Conservation (phyloP, 2,113 vertebrate species). For the Barnardius zonarius region DNA sequence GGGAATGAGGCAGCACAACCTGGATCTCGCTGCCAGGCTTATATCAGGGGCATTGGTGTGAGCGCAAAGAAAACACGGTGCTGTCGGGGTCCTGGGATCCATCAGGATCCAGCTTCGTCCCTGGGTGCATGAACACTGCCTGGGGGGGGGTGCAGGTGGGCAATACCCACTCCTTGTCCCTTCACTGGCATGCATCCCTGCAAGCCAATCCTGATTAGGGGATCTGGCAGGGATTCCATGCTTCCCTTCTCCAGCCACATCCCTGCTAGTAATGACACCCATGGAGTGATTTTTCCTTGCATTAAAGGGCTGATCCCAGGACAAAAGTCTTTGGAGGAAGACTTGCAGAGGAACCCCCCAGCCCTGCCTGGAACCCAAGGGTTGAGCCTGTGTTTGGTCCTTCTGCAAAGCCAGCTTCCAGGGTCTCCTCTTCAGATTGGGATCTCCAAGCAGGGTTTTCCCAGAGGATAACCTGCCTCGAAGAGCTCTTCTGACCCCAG, state of each 20-base stretch:
- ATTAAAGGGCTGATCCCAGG: neutral
- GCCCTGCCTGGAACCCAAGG: neutral
- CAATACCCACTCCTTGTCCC: rapidly evolving
- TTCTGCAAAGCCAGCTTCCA: neutral
- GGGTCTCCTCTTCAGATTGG: neutral
- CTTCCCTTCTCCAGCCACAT: neutral
- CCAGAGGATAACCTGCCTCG: neutral
- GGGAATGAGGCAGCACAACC: neutral
- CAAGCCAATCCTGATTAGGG: neutral
- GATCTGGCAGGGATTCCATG: neutral
- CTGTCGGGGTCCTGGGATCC: neutral
- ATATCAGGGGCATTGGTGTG: rapidly evolving
- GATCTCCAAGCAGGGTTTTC: neutral
- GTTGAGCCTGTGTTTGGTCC: rapidly evolving
- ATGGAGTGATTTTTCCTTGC: neutral
- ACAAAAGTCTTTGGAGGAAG: neutral
- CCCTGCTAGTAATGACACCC: neutral
- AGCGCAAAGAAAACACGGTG: neutral
- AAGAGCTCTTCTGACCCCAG: neutral
- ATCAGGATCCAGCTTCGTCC: neutral
- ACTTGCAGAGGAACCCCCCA: rapidly evolving
- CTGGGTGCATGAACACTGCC: neutral
- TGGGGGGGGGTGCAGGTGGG: neutral
- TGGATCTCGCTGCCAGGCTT: neutral
- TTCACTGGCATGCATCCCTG: neutral